phyloP scores from a whole-genome alignment of 2,888 invertebrate species.

The Tyria jacobaeae region DNA sequence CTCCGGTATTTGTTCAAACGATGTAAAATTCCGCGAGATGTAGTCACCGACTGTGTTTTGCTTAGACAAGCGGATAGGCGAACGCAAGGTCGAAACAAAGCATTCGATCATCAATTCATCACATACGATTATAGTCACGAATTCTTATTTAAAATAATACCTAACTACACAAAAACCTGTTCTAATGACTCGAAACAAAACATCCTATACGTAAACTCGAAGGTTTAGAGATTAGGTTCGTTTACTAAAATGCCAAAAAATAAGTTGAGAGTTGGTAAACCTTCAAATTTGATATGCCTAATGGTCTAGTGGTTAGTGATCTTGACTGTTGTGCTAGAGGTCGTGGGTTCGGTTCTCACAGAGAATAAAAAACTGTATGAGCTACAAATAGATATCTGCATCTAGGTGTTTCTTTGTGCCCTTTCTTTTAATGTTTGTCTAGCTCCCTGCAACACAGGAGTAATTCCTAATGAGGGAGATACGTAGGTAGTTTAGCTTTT shows the following conservation, averaged over 20 bases:
- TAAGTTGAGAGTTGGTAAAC: no score
- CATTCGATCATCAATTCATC: conserved; percentile 49
- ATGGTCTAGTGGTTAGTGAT: no score
- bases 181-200: background rate
- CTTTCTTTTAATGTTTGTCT: no score
- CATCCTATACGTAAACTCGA: background rate
- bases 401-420: no score
- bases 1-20: conserved; percentile 26
- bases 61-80: conserved; percentile 52
- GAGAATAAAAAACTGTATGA: no score
- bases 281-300: no score
- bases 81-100: conserved; percentile 53
- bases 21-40: conserved; percentile 42
- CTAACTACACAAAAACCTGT: background rate
- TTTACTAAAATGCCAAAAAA: background rate
- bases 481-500: no score
- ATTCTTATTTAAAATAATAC: conserved; percentile 11
- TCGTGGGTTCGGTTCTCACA: no score
- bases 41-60: conserved; percentile 39
- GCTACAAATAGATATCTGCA: no score
- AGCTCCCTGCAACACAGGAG: no score
- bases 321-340: no score
- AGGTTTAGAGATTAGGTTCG: background rate
- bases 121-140: conserved; percentile 31
- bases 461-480: no score